Percentiles rank a stretch among this genome's conserved stretches.
These are phyloP conservation scores for Tricholauxania praeusta DNA, from an alignment of 2,888 invertebrate species.

Conservation along the genomic window DNA sequence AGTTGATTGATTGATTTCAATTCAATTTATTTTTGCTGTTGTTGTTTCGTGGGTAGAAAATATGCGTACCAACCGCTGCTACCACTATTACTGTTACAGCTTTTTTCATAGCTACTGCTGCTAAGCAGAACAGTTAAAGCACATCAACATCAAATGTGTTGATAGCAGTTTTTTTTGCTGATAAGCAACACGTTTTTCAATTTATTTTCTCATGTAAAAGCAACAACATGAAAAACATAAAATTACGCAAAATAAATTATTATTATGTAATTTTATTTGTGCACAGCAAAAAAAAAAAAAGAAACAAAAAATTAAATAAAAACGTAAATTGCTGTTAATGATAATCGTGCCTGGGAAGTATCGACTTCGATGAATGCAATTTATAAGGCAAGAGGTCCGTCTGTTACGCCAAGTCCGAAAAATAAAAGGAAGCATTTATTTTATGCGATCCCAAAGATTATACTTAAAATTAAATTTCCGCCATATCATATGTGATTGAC, in stretches of 20 bases:
- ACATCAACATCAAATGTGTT: neutral
- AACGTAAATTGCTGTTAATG: constrained; percentile 23
- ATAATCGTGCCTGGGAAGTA: constrained; percentile 22
- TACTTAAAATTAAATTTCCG: no score
- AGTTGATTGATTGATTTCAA: constrained; percentile 43
- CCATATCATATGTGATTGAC: no score
- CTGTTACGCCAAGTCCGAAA: neutral
- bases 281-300: neutral
- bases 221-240: neutral
- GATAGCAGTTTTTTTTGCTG: neutral
- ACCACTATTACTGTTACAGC: no score
- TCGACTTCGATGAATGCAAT: constrained; percentile 1
- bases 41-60: constrained; percentile 7
- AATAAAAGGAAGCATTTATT: neutral
- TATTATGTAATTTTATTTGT: constrained; percentile 5
- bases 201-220: constrained; percentile 24
- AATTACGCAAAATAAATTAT: constrained; percentile 17
- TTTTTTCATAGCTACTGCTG: neutral
- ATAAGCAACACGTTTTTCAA: constrained; percentile 36
- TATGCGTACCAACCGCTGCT: neutral
- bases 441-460: neutral
- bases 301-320: constrained; percentile 8
- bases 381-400: neutral
- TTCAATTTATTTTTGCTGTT: constrained; percentile 39
- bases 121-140: neutral